These are phyloP conservation scores for Encarsia formosa DNA, from an alignment of 2,888 invertebrate species.

Conservation along the genomic window DNA sequence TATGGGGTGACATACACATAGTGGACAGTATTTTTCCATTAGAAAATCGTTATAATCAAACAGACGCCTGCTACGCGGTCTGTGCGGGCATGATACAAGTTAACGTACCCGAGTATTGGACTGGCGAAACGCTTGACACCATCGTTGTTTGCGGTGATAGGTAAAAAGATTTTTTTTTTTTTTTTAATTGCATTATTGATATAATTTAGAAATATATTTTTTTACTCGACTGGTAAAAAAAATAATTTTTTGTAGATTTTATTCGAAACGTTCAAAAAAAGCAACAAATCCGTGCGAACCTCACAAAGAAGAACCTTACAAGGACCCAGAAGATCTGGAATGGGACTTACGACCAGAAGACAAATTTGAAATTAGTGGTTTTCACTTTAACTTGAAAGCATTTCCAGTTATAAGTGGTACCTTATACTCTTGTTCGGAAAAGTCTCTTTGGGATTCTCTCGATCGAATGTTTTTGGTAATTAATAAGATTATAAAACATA, in stretches of 20 bases:
- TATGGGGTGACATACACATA: slow-evolving; percentile 66
- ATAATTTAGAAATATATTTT: too few species aligned
- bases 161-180: slow-evolving; percentile 3
- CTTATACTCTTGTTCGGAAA: slow-evolving; percentile 31
- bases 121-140: slow-evolving; percentile 37
- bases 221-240: too few species aligned
- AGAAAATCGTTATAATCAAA: slow-evolving; percentile 61
- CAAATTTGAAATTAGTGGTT: slow-evolving; percentile 39
- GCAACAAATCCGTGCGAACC: too few species aligned
- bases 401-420: slow-evolving; percentile 34
- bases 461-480: too few species aligned
- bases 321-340: slow-evolving; percentile 6
- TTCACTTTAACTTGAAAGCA: slow-evolving; percentile 35
- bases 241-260: slow-evolving; percentile 7
- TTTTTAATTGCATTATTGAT: too few species aligned
- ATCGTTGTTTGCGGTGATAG: slow-evolving; percentile 43
- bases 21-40: slow-evolving; percentile 56
- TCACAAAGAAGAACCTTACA: too few species aligned
- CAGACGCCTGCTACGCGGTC: slow-evolving; percentile 59
- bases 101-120: slow-evolving; percentile 45
- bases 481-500: too few species aligned
- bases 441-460: slow-evolving; percentile 36
- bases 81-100: slow-evolving; percentile 44
- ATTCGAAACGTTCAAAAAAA: slow-evolving; percentile 15
- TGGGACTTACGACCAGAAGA: slow-evolving; percentile 33